Evolutionary conservation across 2,797 vertebrate genomes (phyloP), one percentile per base, ranked within the genome.

Genomic region (Micropoecilia bifurca): DNA sequence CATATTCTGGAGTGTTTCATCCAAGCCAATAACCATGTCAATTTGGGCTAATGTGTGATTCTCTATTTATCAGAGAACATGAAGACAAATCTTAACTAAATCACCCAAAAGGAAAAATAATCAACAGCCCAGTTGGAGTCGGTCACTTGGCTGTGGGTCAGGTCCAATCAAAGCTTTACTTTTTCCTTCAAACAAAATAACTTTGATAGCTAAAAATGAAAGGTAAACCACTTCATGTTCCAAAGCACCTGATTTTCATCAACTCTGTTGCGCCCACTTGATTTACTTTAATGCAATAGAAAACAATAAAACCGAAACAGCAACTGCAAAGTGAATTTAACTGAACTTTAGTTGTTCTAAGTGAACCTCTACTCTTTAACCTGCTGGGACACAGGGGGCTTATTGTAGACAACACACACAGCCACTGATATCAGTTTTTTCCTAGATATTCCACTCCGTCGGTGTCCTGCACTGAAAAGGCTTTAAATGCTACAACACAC

Each of bases 361-460:
- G 16, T 57, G 71, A 69, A 77, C 77, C 43, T 41, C 18, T 30
- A 45, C 20, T 41, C n/a, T 66, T 8, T 73, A n/a, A n/a, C 69
- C n/a, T 41, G 57, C 88, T 96, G 95, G 91, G 63, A 91, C 14
- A 7, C 33, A 63, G 59, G 30, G 14, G 33, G 30, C 59, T 7
- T 63, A 36, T 33, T 95, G 57, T 22, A 47, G 1, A 80, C 28
- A 36, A 0, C 74, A 36, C 46, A 30, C 50, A 25, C 95, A 93
- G 89, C 0, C 87, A 91, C 13, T 94, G 95, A 45, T 95, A 95
- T 88, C 92, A 89, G 14, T 7, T 90, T 93, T 94, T 5, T 90
- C 91, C 83, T 93, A 94, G 84, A 92, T 95, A 81, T 88, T 91
- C 7, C 94, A 96, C 86, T 85, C 91, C 36, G 93, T 96, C 75